These are phyloP conservation scores for Ariolimax columbianus DNA, from an alignment of 2,888 invertebrate genomes.

Conservation along the genomic window DNA sequence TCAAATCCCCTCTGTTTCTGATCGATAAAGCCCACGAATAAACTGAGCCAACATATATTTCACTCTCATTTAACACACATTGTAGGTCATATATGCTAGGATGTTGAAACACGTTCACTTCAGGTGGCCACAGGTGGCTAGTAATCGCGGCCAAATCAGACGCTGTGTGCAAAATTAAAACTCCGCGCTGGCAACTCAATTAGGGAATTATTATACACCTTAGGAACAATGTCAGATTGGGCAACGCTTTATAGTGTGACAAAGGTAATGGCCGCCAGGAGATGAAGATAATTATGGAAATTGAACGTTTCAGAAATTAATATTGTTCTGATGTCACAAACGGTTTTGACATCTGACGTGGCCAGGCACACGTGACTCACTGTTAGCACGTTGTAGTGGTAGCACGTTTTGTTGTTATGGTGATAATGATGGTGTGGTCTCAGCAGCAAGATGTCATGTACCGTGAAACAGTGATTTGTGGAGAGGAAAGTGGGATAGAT, in stretches of 20 bases:
- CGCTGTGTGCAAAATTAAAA: not conserved
- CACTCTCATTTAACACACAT: not conserved
- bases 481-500: too few relatives aligned
- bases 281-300: constrained; percentile 1
- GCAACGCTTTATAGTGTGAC: not conserved
- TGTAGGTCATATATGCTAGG: not conserved
- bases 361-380: not conserved
- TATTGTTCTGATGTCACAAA: not conserved
- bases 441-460: not conserved
- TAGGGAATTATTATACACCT: not conserved
- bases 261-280: not conserved
- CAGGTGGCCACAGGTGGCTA: constrained; percentile 28
- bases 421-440: not conserved
- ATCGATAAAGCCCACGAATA: too few relatives aligned
- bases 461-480: not conserved
- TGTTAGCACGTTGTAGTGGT: not conserved
- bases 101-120: not conserved
- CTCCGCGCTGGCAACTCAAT: constrained; percentile 6
- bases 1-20: too few relatives aligned
- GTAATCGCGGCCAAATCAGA: constrained; percentile 21
- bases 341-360: not conserved
- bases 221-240: not conserved
- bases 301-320: not conserved
- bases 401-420: not conserved
- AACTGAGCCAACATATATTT: too few relatives aligned